These are phyloP conservation scores for Saccostrea glomerata DNA, from an alignment of 1,140 invertebrate species.

Conservation along the genomic window DNA sequence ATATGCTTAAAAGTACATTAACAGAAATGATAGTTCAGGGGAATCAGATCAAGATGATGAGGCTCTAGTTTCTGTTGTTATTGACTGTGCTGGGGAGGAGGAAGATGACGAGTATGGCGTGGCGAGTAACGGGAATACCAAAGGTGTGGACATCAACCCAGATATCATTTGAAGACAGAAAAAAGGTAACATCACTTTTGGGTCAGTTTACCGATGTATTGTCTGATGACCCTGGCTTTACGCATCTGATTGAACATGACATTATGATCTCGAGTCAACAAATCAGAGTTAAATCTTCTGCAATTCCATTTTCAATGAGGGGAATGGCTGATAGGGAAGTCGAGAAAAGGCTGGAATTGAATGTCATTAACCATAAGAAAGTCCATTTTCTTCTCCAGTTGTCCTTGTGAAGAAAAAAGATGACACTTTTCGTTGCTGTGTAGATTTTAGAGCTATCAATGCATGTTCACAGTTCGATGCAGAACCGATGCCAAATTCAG, in stretches of 20 bases:
- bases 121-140: background rate
- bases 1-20: too few species aligned
- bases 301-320: constrained; percentile 54
- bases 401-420: constrained; percentile 79
- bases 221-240: constrained; percentile 45
- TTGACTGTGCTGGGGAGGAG: background rate
- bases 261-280: background rate
- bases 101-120: background rate
- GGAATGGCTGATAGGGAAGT: constrained; percentile 75
- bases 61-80: background rate
- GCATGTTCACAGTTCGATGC: too few species aligned
- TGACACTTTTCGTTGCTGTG: constrained; percentile 53
- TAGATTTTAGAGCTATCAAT: too few species aligned
- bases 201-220: constrained; percentile 24
- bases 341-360: constrained; percentile 69
- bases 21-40: too few species aligned
- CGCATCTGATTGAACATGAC: constrained; percentile 43
- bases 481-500: too few species aligned
- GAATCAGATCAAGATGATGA: background rate
- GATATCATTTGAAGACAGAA: background rate
- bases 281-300: too few species aligned
- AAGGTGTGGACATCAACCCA: background rate
- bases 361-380: constrained; percentile 58
- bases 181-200: background rate
- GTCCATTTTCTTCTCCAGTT: constrained; percentile 80